Base-by-base conservation (phyloP, 2,888 invertebrate species). In the Phengaris alcon region DNA sequence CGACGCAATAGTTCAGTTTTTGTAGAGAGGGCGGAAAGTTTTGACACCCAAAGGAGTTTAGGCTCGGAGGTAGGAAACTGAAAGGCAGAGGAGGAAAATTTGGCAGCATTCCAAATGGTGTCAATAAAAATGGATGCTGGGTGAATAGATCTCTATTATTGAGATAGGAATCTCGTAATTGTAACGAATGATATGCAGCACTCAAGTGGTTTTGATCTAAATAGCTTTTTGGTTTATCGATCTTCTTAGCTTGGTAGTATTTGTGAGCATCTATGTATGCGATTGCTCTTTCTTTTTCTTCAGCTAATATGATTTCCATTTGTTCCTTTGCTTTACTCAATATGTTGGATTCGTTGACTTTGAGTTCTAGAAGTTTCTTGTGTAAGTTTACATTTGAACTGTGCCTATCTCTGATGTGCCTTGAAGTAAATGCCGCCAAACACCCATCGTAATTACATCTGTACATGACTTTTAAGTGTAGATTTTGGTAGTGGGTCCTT, bases 371-470 rank as follows among this genome's bases (percentile, higher is more conserved):
- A 74, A 98, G 88, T 88, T 98, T 98, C 80, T 98, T 95, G 85
- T 99, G 99, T 59, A 99, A 94, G 86, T 97, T 98, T 76, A 97
- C 94, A 86, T 99, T 99, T 22, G 98, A 96, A 85, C 97, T 97
- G 88, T 99, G 99, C 2, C 98, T 95, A 84, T 99, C 99, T 82
- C 98, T 95, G 83, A 97, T 97, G 76, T 98, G 94, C 86, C 98
- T 98, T 0, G 98, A 98, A 6, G 98, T 97, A 87, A 99, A 99
- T 0, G 98, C 97, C 0, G 98, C 98, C 89, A 97, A 97, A 87
- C 99, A 99, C 1, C 98, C 98, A 80, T 98, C 98, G 48, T 98
- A 96, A 83, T 96, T 97, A 91, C 99, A 99, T 86, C 97, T 97
- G 90, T 98, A 98, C 97, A 98, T 97, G 77, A 98, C 91, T 90